phyloP scores from a whole-genome alignment of 2,888 invertebrate genomes.

The Crematogaster levior region DNA sequence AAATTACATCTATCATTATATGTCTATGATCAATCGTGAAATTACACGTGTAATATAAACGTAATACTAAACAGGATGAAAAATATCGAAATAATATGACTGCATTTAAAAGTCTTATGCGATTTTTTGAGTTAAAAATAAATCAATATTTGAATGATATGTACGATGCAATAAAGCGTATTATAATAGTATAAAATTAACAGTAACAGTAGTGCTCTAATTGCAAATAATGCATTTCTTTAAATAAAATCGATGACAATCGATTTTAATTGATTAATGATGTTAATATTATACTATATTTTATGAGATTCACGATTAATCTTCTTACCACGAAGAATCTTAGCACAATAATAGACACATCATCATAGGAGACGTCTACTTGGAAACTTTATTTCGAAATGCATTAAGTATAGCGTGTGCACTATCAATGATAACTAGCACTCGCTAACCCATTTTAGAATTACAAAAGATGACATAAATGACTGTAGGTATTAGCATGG shows the following conservation, averaged over 20 bases:
- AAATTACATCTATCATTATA: background rate
- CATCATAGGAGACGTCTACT: background rate
- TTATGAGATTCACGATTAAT: background rate
- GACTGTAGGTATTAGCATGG: slow-evolving; percentile 49
- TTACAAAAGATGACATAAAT: slow-evolving; percentile 68
- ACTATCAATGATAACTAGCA: background rate
- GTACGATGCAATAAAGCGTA: background rate
- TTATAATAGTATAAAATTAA: background rate
- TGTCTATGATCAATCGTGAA: background rate
- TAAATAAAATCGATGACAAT: no score
- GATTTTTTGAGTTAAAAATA: background rate
- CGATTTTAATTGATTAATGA: background rate
- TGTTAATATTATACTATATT: background rate
- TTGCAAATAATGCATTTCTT: background rate
- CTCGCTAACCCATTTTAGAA: slow-evolving; percentile 62
- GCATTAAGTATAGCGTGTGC: background rate
- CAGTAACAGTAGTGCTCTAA: background rate
- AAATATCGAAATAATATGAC: background rate
- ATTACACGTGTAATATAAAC: background rate
- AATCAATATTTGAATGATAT: slow-evolving; percentile 1
- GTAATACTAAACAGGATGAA: background rate
- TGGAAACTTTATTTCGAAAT: background rate
- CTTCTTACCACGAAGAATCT: no score
- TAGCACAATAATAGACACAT: background rate
- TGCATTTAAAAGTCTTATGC: background rate